Conservation (phyloP, 2,888 invertebrate genomes). For the Netelia melanura region DNA sequence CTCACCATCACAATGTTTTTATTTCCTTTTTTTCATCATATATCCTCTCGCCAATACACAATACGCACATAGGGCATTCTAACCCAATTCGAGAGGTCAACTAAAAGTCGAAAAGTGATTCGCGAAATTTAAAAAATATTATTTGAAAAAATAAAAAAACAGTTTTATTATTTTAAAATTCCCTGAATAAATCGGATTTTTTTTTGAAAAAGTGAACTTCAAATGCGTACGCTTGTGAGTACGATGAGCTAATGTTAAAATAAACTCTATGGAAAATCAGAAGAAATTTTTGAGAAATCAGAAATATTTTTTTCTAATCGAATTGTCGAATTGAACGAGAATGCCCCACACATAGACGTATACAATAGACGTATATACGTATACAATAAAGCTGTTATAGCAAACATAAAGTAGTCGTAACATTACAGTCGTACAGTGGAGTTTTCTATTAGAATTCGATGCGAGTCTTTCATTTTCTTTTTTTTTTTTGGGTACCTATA, state of each 20-base stretch:
- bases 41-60: slow-evolving; percentile 35
- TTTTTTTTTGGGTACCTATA: neutral
- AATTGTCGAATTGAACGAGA: neutral
- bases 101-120: too few relatives aligned
- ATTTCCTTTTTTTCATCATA: neutral
- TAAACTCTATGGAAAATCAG: too few relatives aligned
- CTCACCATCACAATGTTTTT: neutral
- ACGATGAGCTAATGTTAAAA: too few relatives aligned
- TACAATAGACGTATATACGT: slow-evolving; percentile 18
- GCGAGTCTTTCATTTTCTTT: slow-evolving; percentile 59
- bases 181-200: too few relatives aligned
- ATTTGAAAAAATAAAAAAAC: too few relatives aligned
- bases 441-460: slow-evolving; percentile 76
- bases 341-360: neutral
- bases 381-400: slow-evolving; percentile 69
- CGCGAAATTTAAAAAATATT: too few relatives aligned
- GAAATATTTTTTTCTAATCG: neutral
- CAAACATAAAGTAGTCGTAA: slow-evolving; percentile 73
- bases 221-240: too few relatives aligned
- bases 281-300: neutral
- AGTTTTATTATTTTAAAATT: too few relatives aligned
- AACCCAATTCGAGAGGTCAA: too few relatives aligned
- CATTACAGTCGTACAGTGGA: slow-evolving; percentile 64
- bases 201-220: too few relatives aligned
- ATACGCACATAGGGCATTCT: slow-evolving; percentile 24